Percentiles rank a stretch among this genome's conserved stretches.
Evolutionary conservation across 2,113 vertebrate genomes (phyloP).

Genomic region (Saccopteryx leptura): DNA sequence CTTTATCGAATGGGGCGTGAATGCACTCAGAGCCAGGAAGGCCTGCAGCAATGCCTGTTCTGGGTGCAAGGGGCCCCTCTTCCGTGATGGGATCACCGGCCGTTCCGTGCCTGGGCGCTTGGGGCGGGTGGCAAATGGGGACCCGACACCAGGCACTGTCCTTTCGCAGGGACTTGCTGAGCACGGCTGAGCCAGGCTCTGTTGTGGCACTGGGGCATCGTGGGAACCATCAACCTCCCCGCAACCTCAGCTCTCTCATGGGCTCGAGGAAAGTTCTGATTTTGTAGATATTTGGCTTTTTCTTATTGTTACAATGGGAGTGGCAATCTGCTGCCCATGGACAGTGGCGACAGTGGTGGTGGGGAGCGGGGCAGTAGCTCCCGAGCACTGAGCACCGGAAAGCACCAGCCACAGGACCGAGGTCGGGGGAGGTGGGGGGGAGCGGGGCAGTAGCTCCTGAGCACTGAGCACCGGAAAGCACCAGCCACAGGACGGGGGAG

Average conservation of each 20-base stretch:
- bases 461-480: background rate
- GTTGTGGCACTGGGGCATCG: background rate
- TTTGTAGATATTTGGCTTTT: background rate
- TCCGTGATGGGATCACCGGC: rapidly evolving
- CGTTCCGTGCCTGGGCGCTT: background rate
- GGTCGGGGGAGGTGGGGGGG: background rate
- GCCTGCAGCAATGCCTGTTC: rapidly evolving
- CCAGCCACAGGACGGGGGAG: rapidly evolving
- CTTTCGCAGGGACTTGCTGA: rapidly evolving
- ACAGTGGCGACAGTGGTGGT: rapidly evolving
- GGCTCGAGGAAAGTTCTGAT: background rate
- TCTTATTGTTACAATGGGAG: background rate
- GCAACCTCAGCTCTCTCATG: background rate
- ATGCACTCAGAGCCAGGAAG: rapidly evolving
- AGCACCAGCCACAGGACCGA: too few relatives aligned
- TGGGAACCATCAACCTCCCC: background rate
- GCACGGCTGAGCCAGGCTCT: background rate
- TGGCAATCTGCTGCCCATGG: rapidly evolving
- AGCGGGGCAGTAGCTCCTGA: background rate
- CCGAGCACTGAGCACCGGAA: background rate
- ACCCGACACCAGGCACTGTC: background rate
- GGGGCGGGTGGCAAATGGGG: rapidly evolving
- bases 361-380: background rate
- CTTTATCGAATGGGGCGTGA: rapidly evolving
- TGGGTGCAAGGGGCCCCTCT: background rate